These are phyloP conservation scores for Coremacera marginata DNA, from an alignment of 2,888 invertebrate species.

Conservation along the genomic window DNA sequence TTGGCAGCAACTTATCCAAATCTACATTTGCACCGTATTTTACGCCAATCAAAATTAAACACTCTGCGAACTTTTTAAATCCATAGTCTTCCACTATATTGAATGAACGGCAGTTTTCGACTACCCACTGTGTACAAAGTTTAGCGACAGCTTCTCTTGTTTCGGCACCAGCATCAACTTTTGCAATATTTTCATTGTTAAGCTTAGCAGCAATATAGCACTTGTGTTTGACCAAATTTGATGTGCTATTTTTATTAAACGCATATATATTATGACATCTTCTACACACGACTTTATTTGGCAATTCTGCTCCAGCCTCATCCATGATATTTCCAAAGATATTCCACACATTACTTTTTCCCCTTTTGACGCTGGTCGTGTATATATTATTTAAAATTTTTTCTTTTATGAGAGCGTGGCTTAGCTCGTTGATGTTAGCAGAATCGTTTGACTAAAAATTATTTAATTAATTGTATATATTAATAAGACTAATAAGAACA, in stretches of 20 bases:
- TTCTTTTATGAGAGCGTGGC: background rate
- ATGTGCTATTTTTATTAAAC: background rate
- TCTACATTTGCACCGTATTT: conserved; percentile 41
- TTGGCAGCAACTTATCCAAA: conserved; percentile 38
- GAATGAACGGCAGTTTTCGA: conserved; percentile 42
- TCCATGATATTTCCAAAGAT: background rate
- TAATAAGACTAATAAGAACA: no score
- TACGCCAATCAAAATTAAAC: conserved; percentile 39
- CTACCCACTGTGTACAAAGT: conserved; percentile 42
- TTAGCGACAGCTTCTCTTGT: conserved; percentile 25
- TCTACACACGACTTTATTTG: background rate
- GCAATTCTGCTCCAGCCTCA: background rate
- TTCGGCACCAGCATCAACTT: conserved; percentile 31
- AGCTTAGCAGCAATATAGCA: conserved; percentile 23
- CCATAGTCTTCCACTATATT: conserved; percentile 19
- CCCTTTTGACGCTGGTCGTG: background rate
- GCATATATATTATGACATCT: background rate
- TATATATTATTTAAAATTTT: background rate
- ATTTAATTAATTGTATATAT: no score
- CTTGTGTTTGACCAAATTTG: conserved; percentile 33
- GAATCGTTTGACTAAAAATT: no score
- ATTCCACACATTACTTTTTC: background rate
- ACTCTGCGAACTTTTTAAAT: conserved; percentile 32
- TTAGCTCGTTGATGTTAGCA: no score
- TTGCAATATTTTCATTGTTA: background rate